Percentiles rank a stretch among this genome's conserved stretches.
phyloP scores from a whole-genome alignment of 92 coral and sea anemone genomes.

The Bergia puertoricense region DNA sequence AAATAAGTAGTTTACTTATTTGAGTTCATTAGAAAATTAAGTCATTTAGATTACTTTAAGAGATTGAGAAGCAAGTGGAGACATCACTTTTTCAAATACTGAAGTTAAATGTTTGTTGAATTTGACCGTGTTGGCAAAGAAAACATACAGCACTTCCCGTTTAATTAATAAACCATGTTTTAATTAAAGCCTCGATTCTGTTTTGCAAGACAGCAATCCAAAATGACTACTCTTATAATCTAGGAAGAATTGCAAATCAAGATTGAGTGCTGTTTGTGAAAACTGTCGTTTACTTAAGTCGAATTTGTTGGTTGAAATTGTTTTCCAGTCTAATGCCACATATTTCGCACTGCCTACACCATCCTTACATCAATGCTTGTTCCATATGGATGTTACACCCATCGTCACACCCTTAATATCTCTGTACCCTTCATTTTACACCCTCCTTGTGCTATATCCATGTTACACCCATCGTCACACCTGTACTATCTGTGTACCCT shows the following conservation, averaged over 20 bases:
- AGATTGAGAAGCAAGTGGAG: neutral
- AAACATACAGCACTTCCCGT: constrained; percentile 12
- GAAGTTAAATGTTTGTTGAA: constrained; percentile 18
- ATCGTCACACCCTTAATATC: neutral
- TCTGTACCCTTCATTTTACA: too few relatives aligned
- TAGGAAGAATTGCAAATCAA: neutral
- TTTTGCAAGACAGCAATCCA: constrained; percentile 3
- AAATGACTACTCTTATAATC: neutral
- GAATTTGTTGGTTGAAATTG: too few relatives aligned
- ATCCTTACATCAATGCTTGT: neutral
- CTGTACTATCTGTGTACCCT: too few relatives aligned
- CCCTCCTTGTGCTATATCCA: neutral
- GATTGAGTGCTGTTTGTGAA: too few relatives aligned
- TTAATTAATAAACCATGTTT: constrained; percentile 23
- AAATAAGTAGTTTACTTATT: constrained; percentile 2
- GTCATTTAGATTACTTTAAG: constrained; percentile 13
- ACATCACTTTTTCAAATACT: neutral
- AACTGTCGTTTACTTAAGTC: too few relatives aligned
- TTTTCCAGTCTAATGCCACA: too few relatives aligned
- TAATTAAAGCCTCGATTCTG: constrained; percentile 14
- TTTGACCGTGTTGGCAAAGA: constrained; percentile 1
- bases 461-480: neutral
- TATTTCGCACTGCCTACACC: neutral
- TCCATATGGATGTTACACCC: neutral
- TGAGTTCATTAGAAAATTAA: constrained; percentile 10